Conservation (phyloP, 2,113 vertebrate species). For the Gnathonemus longibarbis region DNA sequence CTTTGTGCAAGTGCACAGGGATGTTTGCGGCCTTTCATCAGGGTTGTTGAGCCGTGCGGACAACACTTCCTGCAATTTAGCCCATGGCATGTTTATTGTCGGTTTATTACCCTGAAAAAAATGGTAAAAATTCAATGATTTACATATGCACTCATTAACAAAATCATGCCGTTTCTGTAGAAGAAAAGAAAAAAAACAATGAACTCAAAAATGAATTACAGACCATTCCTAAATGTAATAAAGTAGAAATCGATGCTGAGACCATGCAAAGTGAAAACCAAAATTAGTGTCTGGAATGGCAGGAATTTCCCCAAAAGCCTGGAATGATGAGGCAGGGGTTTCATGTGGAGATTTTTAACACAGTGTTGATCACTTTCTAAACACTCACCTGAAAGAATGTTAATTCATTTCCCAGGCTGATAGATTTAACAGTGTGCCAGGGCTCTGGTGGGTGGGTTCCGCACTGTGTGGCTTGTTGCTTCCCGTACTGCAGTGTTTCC, state of each 20-base stretch:
- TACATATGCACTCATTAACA: conserved; percentile 21
- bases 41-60: background rate
- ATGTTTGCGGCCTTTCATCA: background rate
- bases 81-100: conserved; percentile 8
- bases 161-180: background rate
- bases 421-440: background rate
- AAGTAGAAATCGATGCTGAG: background rate
- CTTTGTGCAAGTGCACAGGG: background rate
- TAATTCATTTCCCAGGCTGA: background rate
- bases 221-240: background rate
- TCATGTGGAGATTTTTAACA: conserved; percentile 4
- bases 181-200: background rate
- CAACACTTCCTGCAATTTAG: background rate
- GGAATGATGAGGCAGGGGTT: background rate
- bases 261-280: background rate
- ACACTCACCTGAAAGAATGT: background rate
- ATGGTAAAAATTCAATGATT: background rate
- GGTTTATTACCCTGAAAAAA: background rate
- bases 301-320: conserved; percentile 1
- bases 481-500: background rate
- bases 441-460: background rate
- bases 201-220: conserved; percentile 15
- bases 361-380: background rate
- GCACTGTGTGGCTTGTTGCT: background rate
- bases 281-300: conserved; percentile 3